These are phyloP conservation scores for Rhingia rostrata DNA, from an alignment of 2,888 invertebrate genomes.

Conservation along the genomic window DNA sequence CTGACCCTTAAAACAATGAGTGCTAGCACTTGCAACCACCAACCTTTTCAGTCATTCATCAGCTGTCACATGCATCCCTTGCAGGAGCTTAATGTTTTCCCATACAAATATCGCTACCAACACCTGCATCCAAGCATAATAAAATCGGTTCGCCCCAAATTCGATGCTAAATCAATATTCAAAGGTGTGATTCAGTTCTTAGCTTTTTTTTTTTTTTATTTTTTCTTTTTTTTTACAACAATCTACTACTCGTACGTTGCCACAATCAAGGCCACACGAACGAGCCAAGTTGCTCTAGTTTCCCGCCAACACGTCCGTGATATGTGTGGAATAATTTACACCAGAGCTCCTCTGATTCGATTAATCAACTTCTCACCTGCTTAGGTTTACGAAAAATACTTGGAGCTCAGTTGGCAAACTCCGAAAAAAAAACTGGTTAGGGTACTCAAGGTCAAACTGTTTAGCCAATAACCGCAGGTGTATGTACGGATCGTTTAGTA, in stretches of 20 bases:
- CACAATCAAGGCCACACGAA: conserved; percentile 22
- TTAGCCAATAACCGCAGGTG: conserved; percentile 71
- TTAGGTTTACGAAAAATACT: conserved; percentile 17
- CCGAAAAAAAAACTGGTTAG: conserved; percentile 47
- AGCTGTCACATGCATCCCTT: neutral
- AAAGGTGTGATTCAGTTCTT: neutral
- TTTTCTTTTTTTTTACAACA: neutral
- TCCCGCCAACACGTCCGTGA: conserved; percentile 21
- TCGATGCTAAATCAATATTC: conserved; percentile 12
- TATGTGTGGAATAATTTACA: conserved; percentile 37
- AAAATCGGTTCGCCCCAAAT: neutral
- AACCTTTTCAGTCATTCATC: neutral
- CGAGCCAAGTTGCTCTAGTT: conserved; percentile 27
- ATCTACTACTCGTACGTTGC: no score
- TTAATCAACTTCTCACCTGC: conserved; percentile 61
- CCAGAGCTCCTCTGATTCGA: conserved; percentile 23
- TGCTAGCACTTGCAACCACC: no score
- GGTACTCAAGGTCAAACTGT: conserved; percentile 61
- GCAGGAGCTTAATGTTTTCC: neutral
- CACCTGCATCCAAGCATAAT: neutral
- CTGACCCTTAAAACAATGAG: no score
- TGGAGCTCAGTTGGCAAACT: neutral
- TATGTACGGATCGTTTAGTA: conserved; percentile 45
- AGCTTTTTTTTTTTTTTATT: no score
- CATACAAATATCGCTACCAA: neutral